These are phyloP conservation scores for Achlya flavicornis DNA, from an alignment of 2,888 invertebrate species.

Conservation along the genomic window DNA sequence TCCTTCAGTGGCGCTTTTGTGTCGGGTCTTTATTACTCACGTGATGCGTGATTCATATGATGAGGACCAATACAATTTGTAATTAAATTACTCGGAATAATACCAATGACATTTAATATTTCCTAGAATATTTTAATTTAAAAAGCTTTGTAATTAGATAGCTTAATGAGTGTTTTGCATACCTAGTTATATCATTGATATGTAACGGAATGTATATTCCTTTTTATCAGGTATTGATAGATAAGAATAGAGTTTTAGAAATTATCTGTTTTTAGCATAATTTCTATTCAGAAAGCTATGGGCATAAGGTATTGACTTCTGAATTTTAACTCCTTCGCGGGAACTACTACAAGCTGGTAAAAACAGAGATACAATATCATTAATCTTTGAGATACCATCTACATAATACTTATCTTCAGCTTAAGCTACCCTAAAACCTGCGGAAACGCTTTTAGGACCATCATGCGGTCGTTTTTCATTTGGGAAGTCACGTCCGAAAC, in stretches of 20 bases:
- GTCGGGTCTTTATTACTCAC: conserved; percentile 55
- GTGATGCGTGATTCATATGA: conserved; percentile 63
- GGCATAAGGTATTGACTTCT: no score
- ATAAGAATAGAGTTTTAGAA: not conserved
- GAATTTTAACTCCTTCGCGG: no score
- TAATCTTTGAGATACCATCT: not conserved
- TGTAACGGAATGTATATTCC: not conserved
- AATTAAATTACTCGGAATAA: conserved; percentile 68
- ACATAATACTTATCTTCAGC: conserved; percentile 19
- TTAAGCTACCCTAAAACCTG: conserved; percentile 32
- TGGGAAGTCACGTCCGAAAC: conserved; percentile 64
- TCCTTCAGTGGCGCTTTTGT: conserved; percentile 34
- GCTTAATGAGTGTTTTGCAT: conserved; percentile 12
- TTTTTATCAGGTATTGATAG: not conserved
- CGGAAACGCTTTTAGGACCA: conserved; percentile 33
- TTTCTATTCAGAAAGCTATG: no score
- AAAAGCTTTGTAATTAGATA: conserved; percentile 15
- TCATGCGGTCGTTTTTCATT: conserved; percentile 36
- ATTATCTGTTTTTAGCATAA: not conserved
- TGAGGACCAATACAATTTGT: conserved; percentile 59
- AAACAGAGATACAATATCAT: not conserved
- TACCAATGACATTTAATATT: conserved; percentile 55
- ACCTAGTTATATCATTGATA: not conserved
- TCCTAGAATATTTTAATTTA: conserved; percentile 36
- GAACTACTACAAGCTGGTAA: not conserved